These are phyloP conservation scores for Drosophila pallidifrons DNA, from an alignment of 1,140 invertebrate genomes.

Conservation along the genomic window DNA sequence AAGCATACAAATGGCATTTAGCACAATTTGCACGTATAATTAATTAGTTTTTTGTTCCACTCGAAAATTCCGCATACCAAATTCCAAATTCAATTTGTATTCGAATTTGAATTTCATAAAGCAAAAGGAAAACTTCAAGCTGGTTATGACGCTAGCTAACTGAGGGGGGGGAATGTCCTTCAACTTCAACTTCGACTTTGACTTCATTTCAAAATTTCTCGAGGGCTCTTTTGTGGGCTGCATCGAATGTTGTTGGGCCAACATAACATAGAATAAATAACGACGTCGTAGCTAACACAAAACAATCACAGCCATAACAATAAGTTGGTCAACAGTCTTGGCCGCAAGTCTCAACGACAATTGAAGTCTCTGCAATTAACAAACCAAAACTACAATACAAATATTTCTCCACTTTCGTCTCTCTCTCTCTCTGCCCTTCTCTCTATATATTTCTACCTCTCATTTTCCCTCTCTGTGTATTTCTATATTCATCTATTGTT, in stretches of 20 bases:
- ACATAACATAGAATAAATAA: slow-evolving; percentile 48
- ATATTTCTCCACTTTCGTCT: not conserved
- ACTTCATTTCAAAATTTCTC: slow-evolving; percentile 29
- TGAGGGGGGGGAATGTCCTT: slow-evolving; percentile 52
- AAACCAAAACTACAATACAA: not conserved
- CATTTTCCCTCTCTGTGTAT: not conserved
- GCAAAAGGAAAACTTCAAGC: slow-evolving; percentile 43
- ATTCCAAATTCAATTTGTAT: slow-evolving; percentile 56
- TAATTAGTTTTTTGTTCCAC: slow-evolving; percentile 69
- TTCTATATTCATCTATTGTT: not conserved
- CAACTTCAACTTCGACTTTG: slow-evolving; percentile 77
- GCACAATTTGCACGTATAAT: slow-evolving; percentile 79
- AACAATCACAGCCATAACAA: slow-evolving; percentile 17
- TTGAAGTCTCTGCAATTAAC: slow-evolving; percentile 18
- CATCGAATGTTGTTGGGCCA: slow-evolving; percentile 28
- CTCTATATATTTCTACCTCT: not conserved
- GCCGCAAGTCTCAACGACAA: not conserved
- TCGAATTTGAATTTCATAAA: slow-evolving; percentile 76
- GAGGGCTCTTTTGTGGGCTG: not conserved
- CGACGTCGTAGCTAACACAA: slow-evolving; percentile 30
- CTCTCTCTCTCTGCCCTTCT: not conserved
- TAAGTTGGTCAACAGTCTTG: slow-evolving; percentile 16
- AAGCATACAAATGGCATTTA: slow-evolving; percentile 61
- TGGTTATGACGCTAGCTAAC: slow-evolving; percentile 10
- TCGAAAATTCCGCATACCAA: slow-evolving; percentile 43